Percentiles rank a stretch among this genome's conserved stretches.
These are phyloP conservation scores for Rhizoglyphus robini DNA, from an alignment of 1,140 invertebrate genomes.

Conservation along the genomic window DNA sequence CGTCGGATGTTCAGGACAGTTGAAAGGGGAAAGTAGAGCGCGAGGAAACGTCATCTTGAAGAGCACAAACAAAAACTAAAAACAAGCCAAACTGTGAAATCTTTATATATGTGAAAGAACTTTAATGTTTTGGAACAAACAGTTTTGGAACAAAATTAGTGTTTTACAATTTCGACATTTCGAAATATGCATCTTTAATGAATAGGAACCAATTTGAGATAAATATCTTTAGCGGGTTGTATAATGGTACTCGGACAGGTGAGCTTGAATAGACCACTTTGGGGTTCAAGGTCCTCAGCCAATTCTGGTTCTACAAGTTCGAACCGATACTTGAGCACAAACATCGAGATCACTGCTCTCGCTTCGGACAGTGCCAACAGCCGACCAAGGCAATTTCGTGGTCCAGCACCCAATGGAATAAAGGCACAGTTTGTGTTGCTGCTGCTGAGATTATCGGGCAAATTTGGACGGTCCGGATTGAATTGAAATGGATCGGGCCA, in stretches of 20 bases:
- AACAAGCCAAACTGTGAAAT: no score
- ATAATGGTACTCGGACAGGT: neutral
- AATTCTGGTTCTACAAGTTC: neutral
- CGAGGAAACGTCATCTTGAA: no score
- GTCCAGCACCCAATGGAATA: slow-evolving; percentile 20
- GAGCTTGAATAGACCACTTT: neutral
- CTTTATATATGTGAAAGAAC: no score
- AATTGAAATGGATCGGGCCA: slow-evolving; percentile 35
- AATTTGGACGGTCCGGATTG: slow-evolving; percentile 34
- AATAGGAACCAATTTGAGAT: no score
- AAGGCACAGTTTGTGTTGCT: neutral
- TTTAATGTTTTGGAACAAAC: no score
- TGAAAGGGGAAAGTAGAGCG: no score
- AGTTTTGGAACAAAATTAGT: no score
- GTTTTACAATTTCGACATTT: no score
- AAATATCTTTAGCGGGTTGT: no score
- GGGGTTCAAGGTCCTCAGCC: neutral
- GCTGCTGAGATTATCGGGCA: neutral
- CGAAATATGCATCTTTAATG: no score
- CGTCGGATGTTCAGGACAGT: no score
- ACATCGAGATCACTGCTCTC: slow-evolving; percentile 3
- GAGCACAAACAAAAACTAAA: no score
- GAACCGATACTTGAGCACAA: slow-evolving; percentile 9
- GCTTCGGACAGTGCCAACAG: slow-evolving; percentile 14
- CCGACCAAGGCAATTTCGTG: slow-evolving; percentile 20